phyloP scores from a whole-genome alignment of 2,113 vertebrate genomes.

The Carlito syrichta region DNA sequence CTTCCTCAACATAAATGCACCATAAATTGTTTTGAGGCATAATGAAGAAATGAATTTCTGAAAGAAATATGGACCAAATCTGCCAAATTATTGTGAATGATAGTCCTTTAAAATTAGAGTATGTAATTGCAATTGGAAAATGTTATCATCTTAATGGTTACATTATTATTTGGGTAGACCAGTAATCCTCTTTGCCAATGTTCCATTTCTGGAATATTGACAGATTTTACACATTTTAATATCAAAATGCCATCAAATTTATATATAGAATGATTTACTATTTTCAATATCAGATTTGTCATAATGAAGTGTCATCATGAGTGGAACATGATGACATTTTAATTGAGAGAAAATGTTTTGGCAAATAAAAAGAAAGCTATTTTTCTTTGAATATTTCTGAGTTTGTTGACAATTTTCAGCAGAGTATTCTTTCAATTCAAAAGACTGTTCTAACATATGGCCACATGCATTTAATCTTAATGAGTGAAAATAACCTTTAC shows the following conservation, averaged over 20 bases:
- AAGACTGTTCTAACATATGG: slow-evolving; percentile 81
- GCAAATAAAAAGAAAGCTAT: slow-evolving; percentile 46
- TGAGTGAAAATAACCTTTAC: slow-evolving; percentile 75
- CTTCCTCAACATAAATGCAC: slow-evolving; percentile 84
- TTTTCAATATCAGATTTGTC: slow-evolving; percentile 71
- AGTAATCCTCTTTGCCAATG: slow-evolving; percentile 83
- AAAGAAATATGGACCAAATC: slow-evolving; percentile 87
- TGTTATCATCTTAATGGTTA: slow-evolving; percentile 83
- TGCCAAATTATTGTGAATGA: slow-evolving; percentile 89
- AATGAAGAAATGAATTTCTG: slow-evolving; percentile 90
- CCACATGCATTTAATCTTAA: slow-evolving; percentile 76
- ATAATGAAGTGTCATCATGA: slow-evolving; percentile 75
- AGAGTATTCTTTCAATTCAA: slow-evolving; percentile 66
- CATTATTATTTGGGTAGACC: slow-evolving; percentile 85
- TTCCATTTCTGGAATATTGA: slow-evolving; percentile 82
- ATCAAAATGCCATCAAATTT: slow-evolving; percentile 79
- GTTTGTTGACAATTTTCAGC: slow-evolving; percentile 73
- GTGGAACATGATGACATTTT: slow-evolving; percentile 68
- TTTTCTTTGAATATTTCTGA: slow-evolving; percentile 60
- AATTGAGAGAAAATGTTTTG: slow-evolving; percentile 63
- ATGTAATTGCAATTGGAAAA: slow-evolving; percentile 88
- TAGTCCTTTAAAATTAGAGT: slow-evolving; percentile 87
- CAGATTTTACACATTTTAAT: slow-evolving; percentile 84
- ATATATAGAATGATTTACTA: slow-evolving; percentile 80
- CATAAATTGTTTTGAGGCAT: slow-evolving; percentile 89